These are phyloP conservation scores for Agonopterix alstromeriana DNA, from an alignment of 2,888 invertebrate genomes.

Conservation along the genomic window DNA sequence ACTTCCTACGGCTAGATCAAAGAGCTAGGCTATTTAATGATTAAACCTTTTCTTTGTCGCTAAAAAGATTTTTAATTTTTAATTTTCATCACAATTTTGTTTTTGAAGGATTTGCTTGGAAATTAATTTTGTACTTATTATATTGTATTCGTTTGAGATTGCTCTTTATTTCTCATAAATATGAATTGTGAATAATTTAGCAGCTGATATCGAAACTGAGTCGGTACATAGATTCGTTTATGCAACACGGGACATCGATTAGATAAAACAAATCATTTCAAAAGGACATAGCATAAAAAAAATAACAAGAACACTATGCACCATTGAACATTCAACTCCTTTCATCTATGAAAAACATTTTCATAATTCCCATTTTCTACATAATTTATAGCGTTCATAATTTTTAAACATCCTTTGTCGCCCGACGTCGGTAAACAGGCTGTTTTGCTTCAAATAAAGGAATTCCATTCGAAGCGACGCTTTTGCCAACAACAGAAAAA, in stretches of 20 bases:
- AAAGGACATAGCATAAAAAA: not conserved
- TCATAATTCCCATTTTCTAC: conserved; percentile 24
- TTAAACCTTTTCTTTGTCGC: conserved; percentile 9
- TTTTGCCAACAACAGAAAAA: conserved; percentile 43
- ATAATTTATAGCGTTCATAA: conserved; percentile 66
- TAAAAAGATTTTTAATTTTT: too few species aligned
- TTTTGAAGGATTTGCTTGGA: too few species aligned
- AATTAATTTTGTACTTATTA: too few species aligned
- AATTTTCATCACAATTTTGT: too few species aligned
- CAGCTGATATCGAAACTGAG: too few species aligned
- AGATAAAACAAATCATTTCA: too few species aligned
- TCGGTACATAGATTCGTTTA: too few species aligned
- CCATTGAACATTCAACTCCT: not conserved
- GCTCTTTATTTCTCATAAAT: too few species aligned
- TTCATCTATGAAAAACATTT: conserved; percentile 11
- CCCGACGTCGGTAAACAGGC: conserved; percentile 65
- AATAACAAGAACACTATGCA: not conserved
- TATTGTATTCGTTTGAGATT: too few species aligned
- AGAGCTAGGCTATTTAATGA: conserved; percentile 27
- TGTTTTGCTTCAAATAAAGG: conserved; percentile 65
- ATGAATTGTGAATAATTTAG: too few species aligned
- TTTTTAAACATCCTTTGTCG: conserved; percentile 67
- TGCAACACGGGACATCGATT: too few species aligned
- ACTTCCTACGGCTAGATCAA: conserved; percentile 58
- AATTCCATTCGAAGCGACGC: conserved; percentile 61